Percentiles rank a stretch among this genome's conserved stretches.
These are phyloP conservation scores for Vireo griseus DNA, from an alignment of 2,797 vertebrate genomes.

Conservation along the genomic window DNA sequence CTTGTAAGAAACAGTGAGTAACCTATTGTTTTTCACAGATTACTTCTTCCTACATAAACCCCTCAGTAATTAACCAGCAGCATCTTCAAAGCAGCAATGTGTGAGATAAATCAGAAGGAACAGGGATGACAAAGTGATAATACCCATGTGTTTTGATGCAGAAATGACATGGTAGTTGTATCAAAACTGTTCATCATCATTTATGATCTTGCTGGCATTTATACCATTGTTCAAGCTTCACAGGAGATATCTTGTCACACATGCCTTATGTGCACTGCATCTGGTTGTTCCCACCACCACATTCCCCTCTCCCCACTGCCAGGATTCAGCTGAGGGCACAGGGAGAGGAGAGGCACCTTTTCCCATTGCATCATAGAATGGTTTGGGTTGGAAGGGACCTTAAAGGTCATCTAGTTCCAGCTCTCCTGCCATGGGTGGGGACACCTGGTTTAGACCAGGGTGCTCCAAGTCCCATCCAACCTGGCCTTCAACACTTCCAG, in stretches of 20 bases:
- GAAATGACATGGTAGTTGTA: background rate
- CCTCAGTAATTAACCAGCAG: slow-evolving; percentile 5
- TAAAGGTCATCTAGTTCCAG: background rate
- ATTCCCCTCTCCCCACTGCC: background rate
- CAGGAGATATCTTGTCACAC: background rate
- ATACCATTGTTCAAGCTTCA: background rate
- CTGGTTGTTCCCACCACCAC: background rate
- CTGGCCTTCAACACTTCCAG: background rate
- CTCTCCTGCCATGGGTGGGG: background rate
- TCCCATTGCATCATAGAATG: background rate
- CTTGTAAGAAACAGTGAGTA: background rate
- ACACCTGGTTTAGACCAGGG: background rate
- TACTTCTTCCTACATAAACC: background rate
- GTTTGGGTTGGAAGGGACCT: background rate
- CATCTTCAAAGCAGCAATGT: background rate
- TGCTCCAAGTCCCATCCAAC: background rate
- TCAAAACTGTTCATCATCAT: background rate
- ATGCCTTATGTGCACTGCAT: background rate
- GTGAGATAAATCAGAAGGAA: background rate
- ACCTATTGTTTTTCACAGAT: background rate
- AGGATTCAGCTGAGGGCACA: background rate
- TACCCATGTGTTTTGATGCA: background rate
- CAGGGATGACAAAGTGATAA: background rate
- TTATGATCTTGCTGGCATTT: background rate
- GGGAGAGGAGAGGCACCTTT: background rate